Conservation (phyloP, 2,113 vertebrate genomes). For the Podiceps cristatus region DNA sequence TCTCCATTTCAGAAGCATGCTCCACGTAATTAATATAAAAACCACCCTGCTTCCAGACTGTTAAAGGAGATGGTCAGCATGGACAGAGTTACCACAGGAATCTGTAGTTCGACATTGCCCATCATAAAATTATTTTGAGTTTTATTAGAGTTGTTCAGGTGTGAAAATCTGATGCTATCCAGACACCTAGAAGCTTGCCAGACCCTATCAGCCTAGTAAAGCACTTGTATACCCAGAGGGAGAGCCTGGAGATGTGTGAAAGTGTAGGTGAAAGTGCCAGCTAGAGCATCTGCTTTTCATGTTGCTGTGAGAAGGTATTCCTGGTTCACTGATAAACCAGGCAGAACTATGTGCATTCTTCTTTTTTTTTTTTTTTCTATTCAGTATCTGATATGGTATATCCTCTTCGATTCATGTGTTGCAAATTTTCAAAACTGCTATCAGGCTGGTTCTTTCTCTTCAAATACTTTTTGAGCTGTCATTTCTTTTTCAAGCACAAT, state of each 20-base stretch:
- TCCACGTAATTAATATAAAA: not conserved
- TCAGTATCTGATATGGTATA: not conserved
- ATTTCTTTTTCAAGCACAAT: not conserved
- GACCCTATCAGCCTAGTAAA: not conserved
- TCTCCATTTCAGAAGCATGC: not conserved
- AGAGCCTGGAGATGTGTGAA: not conserved
- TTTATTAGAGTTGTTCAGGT: not conserved
- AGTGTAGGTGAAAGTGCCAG: not conserved
- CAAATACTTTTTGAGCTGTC: not conserved
- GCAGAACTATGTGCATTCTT: fast-evolving
- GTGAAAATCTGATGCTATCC: not conserved
- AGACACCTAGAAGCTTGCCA: not conserved
- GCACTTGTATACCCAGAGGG: not conserved
- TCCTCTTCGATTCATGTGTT: not conserved
- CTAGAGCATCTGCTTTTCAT: not conserved
- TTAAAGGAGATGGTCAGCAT: not conserved
- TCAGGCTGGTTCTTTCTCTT: not conserved
- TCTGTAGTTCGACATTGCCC: not conserved
- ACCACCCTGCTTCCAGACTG: not conserved
- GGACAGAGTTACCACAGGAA: not conserved
- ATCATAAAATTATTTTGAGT: not conserved
- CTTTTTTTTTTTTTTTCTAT: not conserved
- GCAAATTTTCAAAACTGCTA: not conserved
- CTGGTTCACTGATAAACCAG: not conserved
- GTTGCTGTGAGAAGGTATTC: not conserved